Evolutionary conservation across 2,888 invertebrate species (phyloP), one percentile per base, ranked within the genome.

Genomic region (Eristalis tenax): DNA sequence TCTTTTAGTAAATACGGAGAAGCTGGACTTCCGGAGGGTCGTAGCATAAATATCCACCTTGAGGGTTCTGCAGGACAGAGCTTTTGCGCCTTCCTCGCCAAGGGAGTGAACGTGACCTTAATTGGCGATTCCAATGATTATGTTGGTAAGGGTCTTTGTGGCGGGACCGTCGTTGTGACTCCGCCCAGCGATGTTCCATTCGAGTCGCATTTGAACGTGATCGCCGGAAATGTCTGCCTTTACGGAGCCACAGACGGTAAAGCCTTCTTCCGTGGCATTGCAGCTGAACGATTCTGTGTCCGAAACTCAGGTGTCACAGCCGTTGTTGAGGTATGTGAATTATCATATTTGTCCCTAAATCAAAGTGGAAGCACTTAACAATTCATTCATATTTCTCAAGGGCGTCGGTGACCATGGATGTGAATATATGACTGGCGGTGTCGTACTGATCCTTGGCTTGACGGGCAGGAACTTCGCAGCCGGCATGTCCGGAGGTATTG

Each of bases 391-490:
- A 38, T 18, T 28, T 70, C 70, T 75, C 88, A 94, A 32, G 94
- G 99, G 99, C 74, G 99, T 98, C 80, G 99, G 99, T 57, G 99
- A 99, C 94, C 99, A 99, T 93, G 99, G 99, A 81, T 99, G 99
- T 94, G 99, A 99, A 94, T 99, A 99, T 94, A 99, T 99, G 99
- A 99, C 99, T 66, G 99, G 98, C 15, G 99, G 99, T 81, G 94
- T 95, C 82, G 97, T 97, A 87, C 94, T 99, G 70, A 97, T 99
- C 90, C 95, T 99, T 18, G 99, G 99, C 0, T 94, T 97, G 83
- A 99, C 99, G 8, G 99, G 99, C 1, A 94, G 99, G 88, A 99
- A 99, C 94, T 99, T 99, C 94, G 99, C 99, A 10, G 99, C 99
- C 65, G 99, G 99, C 89, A 99, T 99, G 99, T 99, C 99, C 79